Evolutionary conservation across 2,113 vertebrate species (phyloP).

Genomic region (Chunga burmeisteri): DNA sequence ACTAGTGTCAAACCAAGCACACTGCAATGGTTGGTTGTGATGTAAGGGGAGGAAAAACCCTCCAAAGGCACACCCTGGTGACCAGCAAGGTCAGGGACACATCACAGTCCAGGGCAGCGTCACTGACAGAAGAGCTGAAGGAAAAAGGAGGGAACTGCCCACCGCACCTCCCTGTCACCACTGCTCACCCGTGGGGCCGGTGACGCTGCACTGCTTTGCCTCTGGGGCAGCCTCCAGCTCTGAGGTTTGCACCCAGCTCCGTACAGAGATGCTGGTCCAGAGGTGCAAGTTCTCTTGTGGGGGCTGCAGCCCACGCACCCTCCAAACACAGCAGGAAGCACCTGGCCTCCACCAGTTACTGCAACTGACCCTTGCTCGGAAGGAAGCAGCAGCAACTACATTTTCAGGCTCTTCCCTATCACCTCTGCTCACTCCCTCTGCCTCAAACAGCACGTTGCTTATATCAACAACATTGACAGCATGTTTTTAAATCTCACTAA

Average conservation of each 20-base stretch:
- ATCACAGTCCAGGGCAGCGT: background rate
- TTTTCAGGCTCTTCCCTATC: background rate
- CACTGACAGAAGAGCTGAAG: background rate
- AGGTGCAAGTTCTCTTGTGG: background rate
- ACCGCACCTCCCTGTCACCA: background rate
- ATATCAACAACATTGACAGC: background rate
- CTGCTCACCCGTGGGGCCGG: background rate
- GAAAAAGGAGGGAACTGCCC: background rate
- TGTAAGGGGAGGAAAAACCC: background rate
- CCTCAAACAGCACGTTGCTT: background rate
- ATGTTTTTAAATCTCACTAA: background rate
- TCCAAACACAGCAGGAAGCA: background rate
- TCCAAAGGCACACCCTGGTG: background rate
- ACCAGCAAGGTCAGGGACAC: background rate
- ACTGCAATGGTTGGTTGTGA: background rate
- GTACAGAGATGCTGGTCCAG: background rate
- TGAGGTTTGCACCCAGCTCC: background rate
- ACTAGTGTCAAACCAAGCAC: background rate
- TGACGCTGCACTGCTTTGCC: rapidly evolving
- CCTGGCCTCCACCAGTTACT: background rate
- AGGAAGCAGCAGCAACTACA: background rate
- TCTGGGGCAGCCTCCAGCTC: background rate
- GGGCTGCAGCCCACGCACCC: background rate
- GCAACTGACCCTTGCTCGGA: background rate
- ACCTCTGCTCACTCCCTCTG: background rate